Base-by-base conservation (phyloP, 2,888 invertebrate genomes). In the Cyrtodaria siliqua region DNA sequence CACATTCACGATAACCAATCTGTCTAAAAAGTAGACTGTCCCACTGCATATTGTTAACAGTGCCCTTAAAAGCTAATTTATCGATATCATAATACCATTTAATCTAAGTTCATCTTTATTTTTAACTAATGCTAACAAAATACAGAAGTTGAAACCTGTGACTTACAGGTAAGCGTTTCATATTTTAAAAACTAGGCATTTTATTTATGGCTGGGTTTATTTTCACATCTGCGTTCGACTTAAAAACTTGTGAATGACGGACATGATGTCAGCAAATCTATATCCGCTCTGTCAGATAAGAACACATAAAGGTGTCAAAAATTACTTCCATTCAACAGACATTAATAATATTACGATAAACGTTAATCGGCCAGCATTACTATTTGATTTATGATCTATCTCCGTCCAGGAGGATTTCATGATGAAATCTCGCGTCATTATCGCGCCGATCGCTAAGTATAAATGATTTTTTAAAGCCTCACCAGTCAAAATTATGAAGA, bases 231-330 rank as follows among this genome's bases (percentile, higher is more conserved):
- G 33, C 33, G 4, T 33, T 33, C 12, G 33, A 33, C 6, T 33
- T 4, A 8, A 33, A 4, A 33, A 33, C 33, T 12, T 33, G 33
- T 33, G 4, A 20, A 18, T 44, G 44, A 16, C 44, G 44, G 20
- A 44, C 44, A 44, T 20, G 33, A 44, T 44, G 44, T 44, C 20
- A 20, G 20, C 42, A 56, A 16, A 47, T 24, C n/a, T 47, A 61
- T 56, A 62, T 56, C 70, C 62, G 60, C 59, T 55, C 12, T 55
- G 18, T 24, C n/a, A 53, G 75, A 75, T 75, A 75, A 75, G 68
- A 47, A 50, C 33, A 75, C 47, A 56, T 61, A 75, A 64, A 69
- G 75, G 75, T 75, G 75, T 75, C 75, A 75, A 69, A 63, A 53
- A 16, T 60, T 64, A 44, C 59, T 60, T 59, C 59, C 59, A 55